These are phyloP conservation scores for Myotis myotis DNA, from an alignment of 2,797 vertebrate genomes.

Conservation along the genomic window DNA sequence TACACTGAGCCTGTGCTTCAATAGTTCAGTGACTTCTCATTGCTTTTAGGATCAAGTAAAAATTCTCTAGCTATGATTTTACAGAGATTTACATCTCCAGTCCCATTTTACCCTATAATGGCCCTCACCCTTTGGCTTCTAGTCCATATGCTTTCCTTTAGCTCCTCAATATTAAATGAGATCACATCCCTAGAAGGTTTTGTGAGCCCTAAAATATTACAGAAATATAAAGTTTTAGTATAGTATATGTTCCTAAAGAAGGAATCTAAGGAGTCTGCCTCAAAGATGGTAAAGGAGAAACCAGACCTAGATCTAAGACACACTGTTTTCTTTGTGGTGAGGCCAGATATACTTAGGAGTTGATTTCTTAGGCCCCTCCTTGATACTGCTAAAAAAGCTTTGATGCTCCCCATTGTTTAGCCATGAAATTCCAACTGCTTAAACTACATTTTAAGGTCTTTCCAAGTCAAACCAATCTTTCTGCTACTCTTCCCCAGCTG, in stretches of 20 bases:
- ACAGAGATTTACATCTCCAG: not conserved
- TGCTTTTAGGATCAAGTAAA: not conserved
- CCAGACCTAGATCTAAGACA: not conserved
- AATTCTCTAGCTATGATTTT: not conserved
- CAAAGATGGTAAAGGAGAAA: not conserved
- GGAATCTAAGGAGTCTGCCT: not conserved
- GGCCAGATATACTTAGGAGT: not conserved
- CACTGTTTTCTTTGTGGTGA: not conserved
- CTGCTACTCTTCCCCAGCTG: not conserved
- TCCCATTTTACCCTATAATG: not conserved
- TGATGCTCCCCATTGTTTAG: not conserved
- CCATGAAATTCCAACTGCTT: not conserved
- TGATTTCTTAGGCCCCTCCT: not conserved
- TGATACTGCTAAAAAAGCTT: conserved; percentile 19
- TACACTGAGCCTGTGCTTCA: not conserved
- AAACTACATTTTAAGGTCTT: not conserved
- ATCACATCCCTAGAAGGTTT: not conserved
- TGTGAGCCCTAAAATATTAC: not conserved
- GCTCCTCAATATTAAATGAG: not conserved
- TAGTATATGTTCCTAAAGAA: not conserved
- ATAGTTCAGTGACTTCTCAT: not conserved
- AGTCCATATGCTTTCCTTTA: not conserved
- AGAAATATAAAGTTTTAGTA: not conserved
- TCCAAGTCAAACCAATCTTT: not conserved
- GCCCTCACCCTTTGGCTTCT: not conserved